Conservation (phyloP, 2,113 vertebrate species). For the Chauna torquata region DNA sequence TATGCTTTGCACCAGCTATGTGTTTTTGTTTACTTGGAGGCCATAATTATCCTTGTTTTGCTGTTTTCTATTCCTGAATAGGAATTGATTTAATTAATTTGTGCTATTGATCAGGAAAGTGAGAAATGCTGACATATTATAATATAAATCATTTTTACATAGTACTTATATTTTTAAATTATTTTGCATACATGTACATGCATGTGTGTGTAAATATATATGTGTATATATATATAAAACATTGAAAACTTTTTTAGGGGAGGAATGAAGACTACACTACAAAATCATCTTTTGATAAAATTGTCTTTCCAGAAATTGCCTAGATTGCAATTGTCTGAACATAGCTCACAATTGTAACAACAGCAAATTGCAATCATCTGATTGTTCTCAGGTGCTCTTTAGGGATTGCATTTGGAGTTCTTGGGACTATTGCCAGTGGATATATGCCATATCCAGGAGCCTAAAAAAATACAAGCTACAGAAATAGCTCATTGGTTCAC, state of each 20-base stretch:
- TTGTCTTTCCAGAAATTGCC: background rate
- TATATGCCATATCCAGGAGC: background rate
- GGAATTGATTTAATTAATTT: background rate
- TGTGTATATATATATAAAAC: background rate
- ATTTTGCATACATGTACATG: background rate
- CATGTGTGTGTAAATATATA: fast-evolving
- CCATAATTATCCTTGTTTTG: background rate
- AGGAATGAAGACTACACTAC: background rate
- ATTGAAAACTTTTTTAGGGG: background rate
- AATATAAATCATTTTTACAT: background rate
- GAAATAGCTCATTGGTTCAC: background rate
- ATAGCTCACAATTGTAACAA: background rate
- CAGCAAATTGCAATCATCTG: background rate
- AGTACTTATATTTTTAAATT: background rate
- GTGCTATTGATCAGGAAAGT: background rate
- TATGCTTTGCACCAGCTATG: background rate
- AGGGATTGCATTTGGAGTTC: background rate
- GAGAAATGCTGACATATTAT: background rate
- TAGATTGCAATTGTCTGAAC: background rate
- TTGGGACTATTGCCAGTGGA: fast-evolving
- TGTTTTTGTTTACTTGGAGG: background rate
- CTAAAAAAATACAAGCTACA: background rate
- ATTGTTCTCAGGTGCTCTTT: background rate
- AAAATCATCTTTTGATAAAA: background rate
- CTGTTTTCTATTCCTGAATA: background rate